Percentiles rank a stretch among this genome's conserved stretches.
Conservation (phyloP, 2,888 invertebrate species). For the Ophion ellenae region DNA sequence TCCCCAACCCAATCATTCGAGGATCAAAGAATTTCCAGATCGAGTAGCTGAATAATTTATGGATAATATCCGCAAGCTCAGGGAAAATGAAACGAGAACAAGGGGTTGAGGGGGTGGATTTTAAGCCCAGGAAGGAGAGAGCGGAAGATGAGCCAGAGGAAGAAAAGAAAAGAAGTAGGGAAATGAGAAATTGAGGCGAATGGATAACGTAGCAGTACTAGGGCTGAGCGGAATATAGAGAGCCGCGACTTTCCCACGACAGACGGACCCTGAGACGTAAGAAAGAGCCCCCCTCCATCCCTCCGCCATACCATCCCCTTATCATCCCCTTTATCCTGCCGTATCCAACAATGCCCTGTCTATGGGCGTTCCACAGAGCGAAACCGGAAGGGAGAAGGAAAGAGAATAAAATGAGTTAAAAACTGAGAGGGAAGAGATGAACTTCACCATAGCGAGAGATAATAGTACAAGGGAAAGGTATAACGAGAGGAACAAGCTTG, state of each 20-base stretch:
- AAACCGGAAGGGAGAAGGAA: slow-evolving; percentile 10
- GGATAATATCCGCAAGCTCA: slow-evolving; percentile 49
- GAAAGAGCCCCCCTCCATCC: slow-evolving; percentile 3
- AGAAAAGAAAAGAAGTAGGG: slow-evolving; percentile 29
- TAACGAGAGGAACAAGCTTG: slow-evolving; percentile 24
- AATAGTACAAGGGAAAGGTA: slow-evolving; percentile 20
- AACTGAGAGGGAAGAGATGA: slow-evolving; percentile 18
- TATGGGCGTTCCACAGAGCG: slow-evolving; percentile 2
- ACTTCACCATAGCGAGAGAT: background rate
- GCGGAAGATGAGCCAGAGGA: slow-evolving; percentile 38
- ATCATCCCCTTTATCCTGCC: slow-evolving; percentile 12
- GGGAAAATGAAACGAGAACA: slow-evolving; percentile 54
- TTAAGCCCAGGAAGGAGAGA: slow-evolving; percentile 17
- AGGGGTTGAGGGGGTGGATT: slow-evolving; percentile 9
- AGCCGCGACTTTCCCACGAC: slow-evolving; percentile 24
- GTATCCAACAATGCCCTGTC: slow-evolving; percentile 16
- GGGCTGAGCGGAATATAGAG: slow-evolving; percentile 40
- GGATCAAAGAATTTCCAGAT: slow-evolving; percentile 50
- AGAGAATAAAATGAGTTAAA: slow-evolving; percentile 40
- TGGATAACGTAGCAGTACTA: slow-evolving; percentile 31
- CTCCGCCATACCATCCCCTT: background rate
- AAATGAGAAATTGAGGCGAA: slow-evolving; percentile 51
- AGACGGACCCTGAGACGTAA: slow-evolving; percentile 5
- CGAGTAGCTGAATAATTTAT: slow-evolving; percentile 60
- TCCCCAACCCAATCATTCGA: slow-evolving; percentile 41